Conservation (phyloP, 1,140 invertebrate genomes). For the Lysiphlebus fabarum region DNA sequence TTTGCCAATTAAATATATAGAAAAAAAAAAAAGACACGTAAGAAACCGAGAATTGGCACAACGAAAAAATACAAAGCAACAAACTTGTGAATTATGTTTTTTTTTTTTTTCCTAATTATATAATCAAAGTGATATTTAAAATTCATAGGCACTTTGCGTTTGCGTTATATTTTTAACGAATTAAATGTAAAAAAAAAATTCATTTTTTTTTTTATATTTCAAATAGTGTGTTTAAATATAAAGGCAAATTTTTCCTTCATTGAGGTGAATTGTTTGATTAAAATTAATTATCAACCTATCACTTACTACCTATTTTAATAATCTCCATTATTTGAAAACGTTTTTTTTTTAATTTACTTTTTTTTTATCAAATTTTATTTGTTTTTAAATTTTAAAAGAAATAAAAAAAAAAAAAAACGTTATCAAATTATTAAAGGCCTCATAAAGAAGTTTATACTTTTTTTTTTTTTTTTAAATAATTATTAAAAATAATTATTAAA, state of each 20-base stretch:
- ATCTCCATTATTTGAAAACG: conserved; percentile 50
- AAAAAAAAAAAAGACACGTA: conserved; percentile 6
- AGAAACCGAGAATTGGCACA: conserved; percentile 36
- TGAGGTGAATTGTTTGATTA: conserved; percentile 16
- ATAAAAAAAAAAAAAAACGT: conserved; percentile 11
- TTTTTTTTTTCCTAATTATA: neutral
- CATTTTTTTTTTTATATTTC: no score
- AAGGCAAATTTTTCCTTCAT: conserved; percentile 27
- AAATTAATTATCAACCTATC: conserved; percentile 36
- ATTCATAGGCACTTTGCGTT: no score
- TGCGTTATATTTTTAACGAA: no score
- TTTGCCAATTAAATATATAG: conserved; percentile 1
- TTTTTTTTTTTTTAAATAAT: conserved; percentile 35
- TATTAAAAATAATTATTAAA: conserved; percentile 37
- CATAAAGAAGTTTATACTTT: conserved; percentile 45
- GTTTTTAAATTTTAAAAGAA: conserved; percentile 12
- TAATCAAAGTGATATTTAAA: no score
- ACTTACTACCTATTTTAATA: conserved; percentile 41
- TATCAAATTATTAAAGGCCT: conserved; percentile 49
- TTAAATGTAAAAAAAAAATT: no score
- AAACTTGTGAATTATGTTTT: conserved; percentile 19
- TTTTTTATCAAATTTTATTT: neutral
- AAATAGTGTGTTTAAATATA: neutral
- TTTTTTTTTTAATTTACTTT: neutral
- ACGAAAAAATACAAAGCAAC: conserved; percentile 17